Evolutionary conservation across 2,888 invertebrate genomes (phyloP).

Genomic region (Serripes groenlandicus): DNA sequence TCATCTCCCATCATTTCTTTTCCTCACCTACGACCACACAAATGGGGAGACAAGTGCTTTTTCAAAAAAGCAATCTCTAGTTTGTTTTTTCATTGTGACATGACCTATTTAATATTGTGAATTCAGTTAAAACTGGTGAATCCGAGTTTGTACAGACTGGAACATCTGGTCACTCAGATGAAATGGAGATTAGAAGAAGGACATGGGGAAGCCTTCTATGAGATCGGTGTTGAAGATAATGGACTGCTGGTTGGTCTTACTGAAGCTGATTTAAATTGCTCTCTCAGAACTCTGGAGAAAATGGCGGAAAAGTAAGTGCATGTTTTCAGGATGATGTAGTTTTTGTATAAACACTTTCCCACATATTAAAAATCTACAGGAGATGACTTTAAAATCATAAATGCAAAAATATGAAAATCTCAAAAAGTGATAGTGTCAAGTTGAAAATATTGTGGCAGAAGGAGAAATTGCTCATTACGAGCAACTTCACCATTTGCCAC

Average conservation of each 20-base stretch:
- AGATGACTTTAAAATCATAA: too few species aligned
- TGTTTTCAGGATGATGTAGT: too few species aligned
- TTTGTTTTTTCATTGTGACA: neutral
- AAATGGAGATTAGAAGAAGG: conserved; percentile 99
- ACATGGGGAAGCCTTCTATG: conserved; percentile 98
- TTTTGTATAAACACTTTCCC: too few species aligned
- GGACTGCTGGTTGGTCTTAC: conserved; percentile 95
- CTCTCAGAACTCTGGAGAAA: conserved; percentile 92
- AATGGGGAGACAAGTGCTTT: too few species aligned
- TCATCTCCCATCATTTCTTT: too few species aligned
- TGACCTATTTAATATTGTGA: neutral
- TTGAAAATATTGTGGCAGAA: too few species aligned
- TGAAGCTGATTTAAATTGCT: conserved; percentile 94
- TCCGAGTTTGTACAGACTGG: conserved; percentile 95
- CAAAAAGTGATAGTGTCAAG: too few species aligned
- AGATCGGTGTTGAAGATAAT: conserved; percentile 91
- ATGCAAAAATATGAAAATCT: too few species aligned
- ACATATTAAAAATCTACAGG: too few species aligned
- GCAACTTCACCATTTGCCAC: too few species aligned
- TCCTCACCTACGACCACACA: too few species aligned
- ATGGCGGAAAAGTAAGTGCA: conserved; percentile 93
- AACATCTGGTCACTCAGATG: conserved; percentile 99
- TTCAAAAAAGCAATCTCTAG: neutral
- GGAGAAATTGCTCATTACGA: too few species aligned
- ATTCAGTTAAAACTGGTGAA: conserved; percentile 94